Evolutionary conservation across 2,888 invertebrate species (phyloP), one percentile per base, ranked within the genome.

Genomic region (Cyclophora punctaria): DNA sequence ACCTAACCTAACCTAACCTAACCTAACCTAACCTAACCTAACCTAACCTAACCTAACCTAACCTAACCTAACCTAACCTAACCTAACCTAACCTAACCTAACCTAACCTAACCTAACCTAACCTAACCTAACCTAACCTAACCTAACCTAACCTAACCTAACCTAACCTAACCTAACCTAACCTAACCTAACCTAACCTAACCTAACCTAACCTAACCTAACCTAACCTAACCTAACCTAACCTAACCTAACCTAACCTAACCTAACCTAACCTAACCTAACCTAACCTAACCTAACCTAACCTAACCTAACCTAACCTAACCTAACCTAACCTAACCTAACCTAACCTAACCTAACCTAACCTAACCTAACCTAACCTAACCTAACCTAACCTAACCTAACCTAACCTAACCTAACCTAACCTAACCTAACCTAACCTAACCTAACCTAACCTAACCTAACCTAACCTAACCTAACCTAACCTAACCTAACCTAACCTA

Each of bases 391-490:
- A 43, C 43, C 48, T 48, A 44, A 43, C 48, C 48, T 44, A 44
- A 48, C 49, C 49, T 46, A 48, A 48, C 48, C 52, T 46, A 52
- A 46, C 52, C 56, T 51, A 56, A 53, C 53, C 53, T 51, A 50
- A 49, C 49, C 51, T 51, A 52, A 53, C 51, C 56, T 51, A 53
- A 53, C 51, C 52, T 51, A 56, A 50, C 53, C 51, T 51, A 53
- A 56, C 49, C 52, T 53, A 52, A 52, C 52, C 52, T 52, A 52
- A 56, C 56, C 51, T 56, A 53, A 56, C 56, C 56, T 56, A 56
- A 56, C 56, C 56, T 53, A 53, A 55, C 52, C 52, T 52, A 52
- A 56, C 56, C 52, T 53, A 56, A 56, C 53, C 52, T 53, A 53
- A 56, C 51, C 53, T 52, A 48, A 55, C 51, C 48, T 49, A 48